Percentiles rank a stretch among this genome's conserved stretches.
phyloP scores from a whole-genome alignment of 2,888 invertebrate genomes.

The Rhagonycha fulva region DNA sequence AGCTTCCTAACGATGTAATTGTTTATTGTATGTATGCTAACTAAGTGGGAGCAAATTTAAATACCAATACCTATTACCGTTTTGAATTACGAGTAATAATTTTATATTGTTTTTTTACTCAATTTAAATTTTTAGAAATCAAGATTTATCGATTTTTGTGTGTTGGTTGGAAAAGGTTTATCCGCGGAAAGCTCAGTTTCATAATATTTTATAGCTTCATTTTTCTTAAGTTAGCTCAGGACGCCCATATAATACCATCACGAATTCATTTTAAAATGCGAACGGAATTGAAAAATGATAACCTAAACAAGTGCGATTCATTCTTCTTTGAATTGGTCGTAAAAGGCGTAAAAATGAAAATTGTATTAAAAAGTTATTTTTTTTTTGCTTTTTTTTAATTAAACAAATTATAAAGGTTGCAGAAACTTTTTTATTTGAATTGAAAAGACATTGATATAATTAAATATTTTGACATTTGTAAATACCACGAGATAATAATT shows the following conservation, averaged over 20 bases:
- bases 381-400: neutral
- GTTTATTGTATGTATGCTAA: neutral
- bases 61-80: neutral
- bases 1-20: neutral
- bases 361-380: too few relatives aligned
- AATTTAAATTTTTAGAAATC: neutral
- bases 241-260: neutral
- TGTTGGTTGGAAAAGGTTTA: neutral
- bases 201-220: neutral
- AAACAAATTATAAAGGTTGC: neutral
- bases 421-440: neutral
- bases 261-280: neutral
- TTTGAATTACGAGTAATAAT: neutral
- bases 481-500: neutral
- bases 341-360: too few relatives aligned
- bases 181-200: neutral
- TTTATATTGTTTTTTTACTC: neutral
- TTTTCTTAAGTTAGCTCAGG: neutral
- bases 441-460: neutral
- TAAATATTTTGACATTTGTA: neutral
- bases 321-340: neutral
- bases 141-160: neutral
- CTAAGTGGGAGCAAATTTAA: neutral
- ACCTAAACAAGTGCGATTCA: neutral
- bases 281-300: neutral